Conservation (phyloP, 2,797 vertebrate genomes). For the Morelia viridis region DNA sequence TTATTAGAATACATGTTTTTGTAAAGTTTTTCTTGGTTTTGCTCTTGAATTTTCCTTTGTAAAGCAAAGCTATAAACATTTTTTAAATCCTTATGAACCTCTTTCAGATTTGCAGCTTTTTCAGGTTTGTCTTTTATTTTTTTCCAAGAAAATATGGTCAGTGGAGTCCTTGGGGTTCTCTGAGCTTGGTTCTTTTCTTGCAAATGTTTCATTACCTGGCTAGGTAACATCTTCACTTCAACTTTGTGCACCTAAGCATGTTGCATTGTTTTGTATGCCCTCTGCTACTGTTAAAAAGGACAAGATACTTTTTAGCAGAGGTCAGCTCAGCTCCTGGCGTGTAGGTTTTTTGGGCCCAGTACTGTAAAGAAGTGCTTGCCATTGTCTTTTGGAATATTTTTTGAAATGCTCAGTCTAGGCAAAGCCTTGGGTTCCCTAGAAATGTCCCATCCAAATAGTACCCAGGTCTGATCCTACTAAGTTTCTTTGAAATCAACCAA, state of each 20-base stretch:
- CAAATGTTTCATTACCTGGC: too few relatives aligned
- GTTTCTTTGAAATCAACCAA: too few relatives aligned
- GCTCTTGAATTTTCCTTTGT: background rate
- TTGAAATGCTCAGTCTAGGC: background rate
- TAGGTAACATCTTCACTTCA: too few relatives aligned
- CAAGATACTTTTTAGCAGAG: background rate
- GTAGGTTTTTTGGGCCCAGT: background rate
- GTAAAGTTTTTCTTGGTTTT: background rate
- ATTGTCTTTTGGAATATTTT: background rate
- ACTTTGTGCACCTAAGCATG: too few relatives aligned
- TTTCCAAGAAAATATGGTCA: background rate
- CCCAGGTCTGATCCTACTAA: background rate
- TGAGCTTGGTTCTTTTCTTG: too few relatives aligned
- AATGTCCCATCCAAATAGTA: background rate
- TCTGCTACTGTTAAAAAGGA: background rate
- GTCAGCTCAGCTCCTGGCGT: background rate
- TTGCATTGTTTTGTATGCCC: background rate
- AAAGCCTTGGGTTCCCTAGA: background rate
- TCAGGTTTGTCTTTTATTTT: background rate
- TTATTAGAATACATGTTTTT: background rate
- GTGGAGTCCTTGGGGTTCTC: too few relatives aligned
- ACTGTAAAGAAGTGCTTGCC: background rate
- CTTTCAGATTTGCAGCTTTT: background rate
- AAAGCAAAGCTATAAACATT: background rate
- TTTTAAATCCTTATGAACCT: background rate